Evolutionary conservation across 2,113 vertebrate species (phyloP).

Genomic region (Orcinus orca): DNA sequence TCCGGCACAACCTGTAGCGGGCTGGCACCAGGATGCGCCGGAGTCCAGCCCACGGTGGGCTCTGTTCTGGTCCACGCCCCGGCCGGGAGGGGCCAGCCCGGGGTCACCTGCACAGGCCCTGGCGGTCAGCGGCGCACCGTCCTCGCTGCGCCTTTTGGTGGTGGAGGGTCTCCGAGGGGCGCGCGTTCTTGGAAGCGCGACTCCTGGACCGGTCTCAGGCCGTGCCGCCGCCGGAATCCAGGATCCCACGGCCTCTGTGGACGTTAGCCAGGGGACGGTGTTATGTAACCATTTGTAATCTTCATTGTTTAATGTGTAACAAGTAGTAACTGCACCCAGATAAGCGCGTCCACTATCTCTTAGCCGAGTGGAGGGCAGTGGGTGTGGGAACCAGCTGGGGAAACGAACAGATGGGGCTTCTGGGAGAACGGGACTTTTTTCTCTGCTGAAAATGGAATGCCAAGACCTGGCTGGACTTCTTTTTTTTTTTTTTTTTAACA

Average conservation of each 20-base stretch:
- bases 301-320: slow-evolving; percentile 60
- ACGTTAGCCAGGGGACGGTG: background rate
- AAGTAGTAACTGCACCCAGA: slow-evolving; percentile 27
- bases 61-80: accelerated
- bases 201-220: background rate
- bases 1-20: background rate
- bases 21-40: accelerated
- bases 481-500: no score
- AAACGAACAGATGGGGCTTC: background rate
- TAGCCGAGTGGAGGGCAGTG: background rate
- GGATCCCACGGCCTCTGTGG: background rate
- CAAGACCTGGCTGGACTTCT: background rate
- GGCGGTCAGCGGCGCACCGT: accelerated
- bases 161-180: background rate
- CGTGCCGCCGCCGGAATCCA: background rate
- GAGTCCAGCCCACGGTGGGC: background rate
- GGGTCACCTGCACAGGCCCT: no score
- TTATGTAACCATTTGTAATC: slow-evolving; percentile 58
- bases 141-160: background rate
- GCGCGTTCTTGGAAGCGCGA: accelerated
- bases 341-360: background rate
- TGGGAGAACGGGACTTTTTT: background rate
- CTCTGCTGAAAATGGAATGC: background rate
- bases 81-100: background rate
- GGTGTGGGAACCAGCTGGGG: background rate